Base-by-base conservation (phyloP, 2,888 invertebrate genomes). In the Dione juno region DNA sequence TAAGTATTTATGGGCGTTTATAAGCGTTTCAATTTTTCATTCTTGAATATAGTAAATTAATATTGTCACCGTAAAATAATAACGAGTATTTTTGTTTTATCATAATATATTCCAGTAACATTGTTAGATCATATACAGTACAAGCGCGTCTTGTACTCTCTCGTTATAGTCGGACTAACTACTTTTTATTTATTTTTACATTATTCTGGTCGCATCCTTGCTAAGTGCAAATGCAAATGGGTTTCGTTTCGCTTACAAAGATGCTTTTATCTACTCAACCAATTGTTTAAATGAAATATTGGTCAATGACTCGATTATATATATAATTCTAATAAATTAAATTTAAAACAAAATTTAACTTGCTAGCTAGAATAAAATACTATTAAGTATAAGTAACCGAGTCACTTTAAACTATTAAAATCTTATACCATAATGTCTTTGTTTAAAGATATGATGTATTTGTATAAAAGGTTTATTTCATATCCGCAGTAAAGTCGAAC, bases 191-290 rank as follows among this genome's bases (percentile, higher is more conserved):
- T 86, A 82, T 84, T 86, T 84, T 84, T 84, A 77, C 78, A 74
- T 82, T 85, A 87, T 84, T 79, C 81, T 81, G 79, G 79, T 81
- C 81, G 78, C 83, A 84, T 87, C 85, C 80, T 78, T 78, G 85
- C 85, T 88, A 87, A 89, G 88, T 89, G 88, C 87, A 86, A 82
- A 88, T 86, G 87, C 87, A 88, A 90, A 90, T 88, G 86, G 83
- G 84, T 84, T 84, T 84, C 85, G 83, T 88, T 87, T 89, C 85
- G 84, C 88, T 88, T 86, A 87, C 88, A 87, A 85, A 88, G 84
- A 87, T 81, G 88, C 87, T 89, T 88, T 88, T 86, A 87, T 87
- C 80, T 81, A 84, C 82, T 82, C 81, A 77, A 82, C 84, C 81
- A 83, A 77, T 80, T 84, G 80, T 87, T 87, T 85, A 57, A 86